phyloP scores from a whole-genome alignment of 2,888 invertebrate genomes.

The Acleris laterana region DNA sequence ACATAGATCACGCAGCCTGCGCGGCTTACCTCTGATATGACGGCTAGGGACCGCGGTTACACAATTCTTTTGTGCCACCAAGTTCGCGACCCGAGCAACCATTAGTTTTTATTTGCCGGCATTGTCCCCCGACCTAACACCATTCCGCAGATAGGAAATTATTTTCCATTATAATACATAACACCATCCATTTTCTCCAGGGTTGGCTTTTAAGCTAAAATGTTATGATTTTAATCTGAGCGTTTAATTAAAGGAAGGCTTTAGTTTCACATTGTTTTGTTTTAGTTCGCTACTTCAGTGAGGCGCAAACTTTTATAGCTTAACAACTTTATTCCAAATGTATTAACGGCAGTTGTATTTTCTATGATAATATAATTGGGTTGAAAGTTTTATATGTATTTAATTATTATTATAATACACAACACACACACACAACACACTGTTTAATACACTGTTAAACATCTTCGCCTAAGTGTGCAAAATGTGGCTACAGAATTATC shows the following conservation, averaged over 20 bases:
- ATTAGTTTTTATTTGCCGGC: constrained; percentile 73
- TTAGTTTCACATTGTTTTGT: constrained; percentile 25
- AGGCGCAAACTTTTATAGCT: constrained; percentile 2
- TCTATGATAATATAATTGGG: too few relatives aligned
- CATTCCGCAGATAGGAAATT: constrained; percentile 64
- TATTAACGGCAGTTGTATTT: background rate
- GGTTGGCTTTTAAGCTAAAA: constrained; percentile 37
- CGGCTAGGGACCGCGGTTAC: constrained; percentile 42
- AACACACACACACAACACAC: too few relatives aligned
- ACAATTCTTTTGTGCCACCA: constrained; percentile 59
- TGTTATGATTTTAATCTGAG: constrained; percentile 29
- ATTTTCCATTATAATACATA: constrained; percentile 59
- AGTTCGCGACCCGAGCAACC: constrained; percentile 51
- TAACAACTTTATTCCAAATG: constrained; percentile 5
- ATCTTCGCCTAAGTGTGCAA: too few relatives aligned
- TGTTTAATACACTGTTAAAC: too few relatives aligned
- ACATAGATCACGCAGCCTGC: constrained; percentile 58
- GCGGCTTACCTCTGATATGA: constrained; percentile 64
- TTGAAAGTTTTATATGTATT: background rate
- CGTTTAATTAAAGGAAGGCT: constrained; percentile 27
- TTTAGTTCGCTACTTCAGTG: constrained; percentile 13
- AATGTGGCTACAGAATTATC: too few relatives aligned
- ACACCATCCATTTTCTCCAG: constrained; percentile 33
- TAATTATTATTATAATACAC: background rate
- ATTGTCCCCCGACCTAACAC: constrained; percentile 59